phyloP scores from a whole-genome alignment of 2,797 vertebrate genomes.

The Miichthys miiuy region DNA sequence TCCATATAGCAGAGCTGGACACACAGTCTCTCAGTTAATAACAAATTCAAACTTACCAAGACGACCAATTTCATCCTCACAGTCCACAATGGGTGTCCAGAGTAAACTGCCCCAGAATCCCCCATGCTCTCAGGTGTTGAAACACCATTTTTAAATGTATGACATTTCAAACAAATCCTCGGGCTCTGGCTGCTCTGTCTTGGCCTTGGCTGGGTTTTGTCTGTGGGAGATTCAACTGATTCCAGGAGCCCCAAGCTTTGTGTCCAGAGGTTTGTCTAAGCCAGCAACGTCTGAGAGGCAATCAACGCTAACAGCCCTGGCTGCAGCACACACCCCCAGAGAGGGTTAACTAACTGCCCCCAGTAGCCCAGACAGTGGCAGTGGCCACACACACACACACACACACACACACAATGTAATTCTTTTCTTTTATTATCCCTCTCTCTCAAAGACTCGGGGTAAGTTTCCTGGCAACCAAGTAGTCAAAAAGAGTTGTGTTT shows the following conservation, averaged over 20 bases:
- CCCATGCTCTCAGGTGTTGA: constrained; percentile 15
- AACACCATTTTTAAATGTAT: constrained; percentile 38
- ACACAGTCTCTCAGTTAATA: constrained; percentile 29
- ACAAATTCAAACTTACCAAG: constrained; percentile 60
- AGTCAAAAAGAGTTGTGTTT: constrained; percentile 78
- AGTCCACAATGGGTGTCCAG: constrained; percentile 33
- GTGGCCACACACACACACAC: constrained; percentile 42
- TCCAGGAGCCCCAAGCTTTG: constrained; percentile 37
- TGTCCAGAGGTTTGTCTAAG: constrained; percentile 58
- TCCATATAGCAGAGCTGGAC: constrained; percentile 4
- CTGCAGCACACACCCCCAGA: constrained; percentile 46
- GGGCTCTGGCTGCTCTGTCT: constrained; percentile 19
- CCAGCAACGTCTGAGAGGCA: constrained; percentile 54
- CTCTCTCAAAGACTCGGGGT: constrained; percentile 76
- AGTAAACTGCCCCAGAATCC: constrained; percentile 18
- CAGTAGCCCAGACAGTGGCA: constrained; percentile 59
- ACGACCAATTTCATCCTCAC: constrained; percentile 26
- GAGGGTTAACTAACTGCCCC: constrained; percentile 71
- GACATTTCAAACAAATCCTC: constrained; percentile 53
- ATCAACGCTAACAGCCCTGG: constrained; percentile 55
- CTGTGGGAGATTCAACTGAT: constrained; percentile 35
- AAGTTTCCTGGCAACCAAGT: constrained; percentile 85
- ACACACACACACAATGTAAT: constrained; percentile 39
- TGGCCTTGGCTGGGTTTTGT: neutral
- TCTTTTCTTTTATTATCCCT: constrained; percentile 78